These are phyloP conservation scores for Dromius quadrimaculatus DNA, from an alignment of 2,888 invertebrate genomes.

Conservation along the genomic window DNA sequence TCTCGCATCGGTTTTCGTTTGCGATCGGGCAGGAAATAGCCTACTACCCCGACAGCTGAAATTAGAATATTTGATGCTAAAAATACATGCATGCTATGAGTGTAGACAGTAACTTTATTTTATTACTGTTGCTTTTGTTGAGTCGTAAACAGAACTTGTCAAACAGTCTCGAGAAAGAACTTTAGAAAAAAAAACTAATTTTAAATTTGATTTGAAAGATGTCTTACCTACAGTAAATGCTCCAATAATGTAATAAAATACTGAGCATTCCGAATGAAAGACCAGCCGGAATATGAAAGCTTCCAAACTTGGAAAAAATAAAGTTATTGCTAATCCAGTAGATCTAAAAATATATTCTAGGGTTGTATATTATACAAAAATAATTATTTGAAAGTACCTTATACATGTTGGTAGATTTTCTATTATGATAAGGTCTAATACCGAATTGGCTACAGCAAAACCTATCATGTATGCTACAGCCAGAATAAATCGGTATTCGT, in stretches of 20 bases:
- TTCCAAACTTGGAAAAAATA: slow-evolving; percentile 2
- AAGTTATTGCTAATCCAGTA: slow-evolving; percentile 10
- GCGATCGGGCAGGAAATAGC: slow-evolving; percentile 58
- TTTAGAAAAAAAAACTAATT: not conserved
- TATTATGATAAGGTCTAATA: slow-evolving; percentile 54
- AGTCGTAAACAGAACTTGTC: slow-evolving; percentile 8
- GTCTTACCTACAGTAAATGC: slow-evolving; percentile 54
- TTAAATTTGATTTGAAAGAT: not conserved
- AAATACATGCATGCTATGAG: slow-evolving; percentile 12
- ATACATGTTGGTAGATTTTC: slow-evolving; percentile 57
- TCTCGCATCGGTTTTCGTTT: slow-evolving; percentile 57
- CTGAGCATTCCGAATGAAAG: not conserved
- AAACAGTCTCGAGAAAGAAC: not conserved
- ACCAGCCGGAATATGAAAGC: not conserved
- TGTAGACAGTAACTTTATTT: slow-evolving; percentile 16
- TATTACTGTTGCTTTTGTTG: slow-evolving; percentile 13
- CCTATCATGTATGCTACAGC: slow-evolving; percentile 54
- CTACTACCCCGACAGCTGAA: slow-evolving; percentile 57
- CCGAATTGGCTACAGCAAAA: slow-evolving; percentile 55
- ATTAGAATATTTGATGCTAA: slow-evolving; percentile 47
- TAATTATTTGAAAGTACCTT: slow-evolving; percentile 53
- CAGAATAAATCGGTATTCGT: not conserved
- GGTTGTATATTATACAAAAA: too few species aligned
- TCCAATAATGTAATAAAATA: slow-evolving; percentile 49
- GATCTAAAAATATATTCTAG: slow-evolving; percentile 9